These are phyloP conservation scores for Lates calcarifer DNA, from an alignment of 2,113 vertebrate species.

Conservation along the genomic window DNA sequence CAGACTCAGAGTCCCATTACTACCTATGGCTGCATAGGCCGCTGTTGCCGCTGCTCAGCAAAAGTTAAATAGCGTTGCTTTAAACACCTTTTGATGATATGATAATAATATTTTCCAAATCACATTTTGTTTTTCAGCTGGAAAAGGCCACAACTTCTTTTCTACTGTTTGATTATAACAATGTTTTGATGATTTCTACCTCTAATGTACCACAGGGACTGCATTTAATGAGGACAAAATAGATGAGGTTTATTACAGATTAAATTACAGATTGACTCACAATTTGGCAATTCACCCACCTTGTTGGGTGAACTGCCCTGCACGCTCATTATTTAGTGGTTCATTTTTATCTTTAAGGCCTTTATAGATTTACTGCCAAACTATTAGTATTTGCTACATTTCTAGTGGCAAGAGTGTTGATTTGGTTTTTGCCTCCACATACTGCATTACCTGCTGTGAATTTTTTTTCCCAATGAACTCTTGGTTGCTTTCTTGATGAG, in stretches of 20 bases:
- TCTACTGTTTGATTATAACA: neutral
- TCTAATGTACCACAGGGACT: neutral
- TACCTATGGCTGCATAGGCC: no score
- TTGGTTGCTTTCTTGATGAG: neutral
- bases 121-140: neutral
- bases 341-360: neutral
- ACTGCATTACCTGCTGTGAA: neutral
- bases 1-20: no score
- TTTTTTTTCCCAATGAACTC: neutral
- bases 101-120: neutral
- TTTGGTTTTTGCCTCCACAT: neutral
- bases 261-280: neutral
- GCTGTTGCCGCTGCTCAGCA: no score
- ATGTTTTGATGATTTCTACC: neutral
- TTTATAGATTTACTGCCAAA: neutral
- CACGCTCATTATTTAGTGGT: neutral
- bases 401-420: neutral
- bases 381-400: neutral
- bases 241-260: neutral
- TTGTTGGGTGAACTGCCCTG: neutral
- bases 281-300: no score
- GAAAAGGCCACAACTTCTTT: neutral
- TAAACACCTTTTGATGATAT: neutral
- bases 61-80: no score
- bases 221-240: conserved; percentile 9